Conservation (phyloP, 2,113 vertebrate genomes). For the Crotophaga sulcirostris region DNA sequence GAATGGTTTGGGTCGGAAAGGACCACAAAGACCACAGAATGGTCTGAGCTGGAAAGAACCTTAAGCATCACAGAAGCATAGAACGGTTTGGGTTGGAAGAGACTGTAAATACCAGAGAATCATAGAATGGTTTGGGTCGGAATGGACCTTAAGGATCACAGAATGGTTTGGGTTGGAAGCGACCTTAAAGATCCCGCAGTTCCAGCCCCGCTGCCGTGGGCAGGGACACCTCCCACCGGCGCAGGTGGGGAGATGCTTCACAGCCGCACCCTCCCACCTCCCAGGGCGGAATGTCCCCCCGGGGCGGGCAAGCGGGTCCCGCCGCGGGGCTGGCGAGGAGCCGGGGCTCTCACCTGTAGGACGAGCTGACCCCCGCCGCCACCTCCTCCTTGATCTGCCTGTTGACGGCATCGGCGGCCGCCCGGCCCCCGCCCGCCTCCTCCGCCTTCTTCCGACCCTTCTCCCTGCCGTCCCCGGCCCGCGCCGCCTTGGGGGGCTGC, state of each 20-base stretch:
- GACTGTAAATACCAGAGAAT: too few species aligned
- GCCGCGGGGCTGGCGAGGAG: background rate
- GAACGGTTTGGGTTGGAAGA: too few species aligned
- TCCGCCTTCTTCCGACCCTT: slow-evolving; percentile 55
- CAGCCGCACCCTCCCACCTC: background rate
- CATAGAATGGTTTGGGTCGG: too few species aligned
- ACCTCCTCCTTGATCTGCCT: slow-evolving; percentile 90
- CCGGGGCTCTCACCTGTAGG: slow-evolving; percentile 84
- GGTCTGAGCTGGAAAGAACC: too few species aligned
- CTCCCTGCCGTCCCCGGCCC: slow-evolving; percentile 15
- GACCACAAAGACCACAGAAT: too few species aligned
- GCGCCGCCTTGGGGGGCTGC: background rate
- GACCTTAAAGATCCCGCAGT: too few species aligned
- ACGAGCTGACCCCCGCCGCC: slow-evolving; percentile 78
- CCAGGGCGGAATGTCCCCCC: background rate
- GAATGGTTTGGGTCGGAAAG: too few species aligned
- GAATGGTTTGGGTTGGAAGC: too few species aligned
- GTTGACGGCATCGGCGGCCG: slow-evolving; percentile 88
- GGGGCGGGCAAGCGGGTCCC: background rate
- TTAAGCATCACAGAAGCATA: too few species aligned
- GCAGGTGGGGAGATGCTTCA: background rate
- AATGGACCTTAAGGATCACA: too few species aligned
- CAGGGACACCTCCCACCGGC: too few species aligned
- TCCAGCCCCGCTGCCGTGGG: too few species aligned
- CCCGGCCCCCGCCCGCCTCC: slow-evolving; percentile 70